Conservation (phyloP, 1,140 invertebrate genomes). For the Lasioglossum baleicum region DNA sequence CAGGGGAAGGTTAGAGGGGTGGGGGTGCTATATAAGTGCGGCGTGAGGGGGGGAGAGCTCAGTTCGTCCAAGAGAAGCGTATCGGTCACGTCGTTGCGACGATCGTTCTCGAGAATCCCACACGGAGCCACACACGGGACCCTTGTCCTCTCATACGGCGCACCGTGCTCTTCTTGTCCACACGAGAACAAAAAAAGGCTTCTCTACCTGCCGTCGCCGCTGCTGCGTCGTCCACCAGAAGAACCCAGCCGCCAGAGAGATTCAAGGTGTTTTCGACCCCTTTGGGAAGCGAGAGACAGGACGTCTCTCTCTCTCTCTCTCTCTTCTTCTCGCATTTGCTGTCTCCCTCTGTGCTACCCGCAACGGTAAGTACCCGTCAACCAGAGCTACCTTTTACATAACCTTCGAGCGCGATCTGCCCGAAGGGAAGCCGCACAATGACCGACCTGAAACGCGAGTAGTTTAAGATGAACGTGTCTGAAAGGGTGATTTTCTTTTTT, state of each 20-base stretch:
- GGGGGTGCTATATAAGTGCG: conserved; percentile 77
- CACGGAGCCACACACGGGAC: conserved; percentile 53
- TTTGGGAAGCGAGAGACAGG: not conserved
- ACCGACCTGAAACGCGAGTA: not conserved
- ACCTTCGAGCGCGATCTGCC: conserved; percentile 24
- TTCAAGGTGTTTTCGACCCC: conserved; percentile 37
- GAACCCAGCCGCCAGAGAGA: not conserved
- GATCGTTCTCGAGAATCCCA: conserved; percentile 58
- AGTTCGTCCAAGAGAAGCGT: conserved; percentile 78
- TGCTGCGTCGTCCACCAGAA: conserved; percentile 4
- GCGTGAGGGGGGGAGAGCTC: conserved; percentile 78
- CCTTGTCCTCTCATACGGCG: conserved; percentile 32
- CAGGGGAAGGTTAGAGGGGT: conserved; percentile 73
- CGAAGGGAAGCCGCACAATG: conserved; percentile 10
- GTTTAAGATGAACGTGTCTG: not conserved
- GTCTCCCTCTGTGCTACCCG: not conserved
- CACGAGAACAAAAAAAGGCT: conserved; percentile 5
- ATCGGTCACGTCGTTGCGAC: conserved; percentile 72
- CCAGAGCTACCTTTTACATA: conserved; percentile 11
- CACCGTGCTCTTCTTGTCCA: conserved; percentile 7
- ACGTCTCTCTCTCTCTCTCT: too few species aligned
- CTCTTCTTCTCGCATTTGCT: too few species aligned
- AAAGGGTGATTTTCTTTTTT: not conserved
- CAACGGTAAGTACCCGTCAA: conserved; percentile 43
- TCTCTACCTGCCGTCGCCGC: not conserved